Conservation (phyloP, 92 coral and sea anemone species). For the Umimayanthus kanabou region DNA sequence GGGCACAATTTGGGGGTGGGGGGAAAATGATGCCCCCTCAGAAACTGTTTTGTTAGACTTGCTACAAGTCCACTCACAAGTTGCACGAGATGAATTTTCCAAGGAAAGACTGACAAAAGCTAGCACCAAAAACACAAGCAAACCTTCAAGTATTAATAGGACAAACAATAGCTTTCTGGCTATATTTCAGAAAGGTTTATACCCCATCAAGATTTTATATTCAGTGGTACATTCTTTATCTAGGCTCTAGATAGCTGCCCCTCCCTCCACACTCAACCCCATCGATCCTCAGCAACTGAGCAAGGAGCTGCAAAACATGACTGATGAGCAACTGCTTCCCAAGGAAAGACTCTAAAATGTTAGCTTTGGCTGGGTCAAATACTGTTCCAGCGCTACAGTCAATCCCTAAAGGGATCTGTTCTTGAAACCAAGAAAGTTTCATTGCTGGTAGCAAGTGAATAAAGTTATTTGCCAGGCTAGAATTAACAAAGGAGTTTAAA, state of each 20-base stretch:
- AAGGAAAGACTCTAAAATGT: slow-evolving; percentile 68
- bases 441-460: slow-evolving; percentile 47
- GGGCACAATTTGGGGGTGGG: too few species aligned
- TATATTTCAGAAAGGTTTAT: too few species aligned
- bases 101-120: too few species aligned
- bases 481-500: slow-evolving; percentile 58
- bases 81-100: too few species aligned
- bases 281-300: slow-evolving; percentile 78
- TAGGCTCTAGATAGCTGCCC: not conserved
- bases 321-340: slow-evolving; percentile 65
- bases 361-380: slow-evolving; percentile 47
- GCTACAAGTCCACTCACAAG: too few species aligned
- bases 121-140: too few species aligned
- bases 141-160: too few species aligned
- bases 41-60: too few species aligned
- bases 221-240: too few species aligned
- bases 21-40: too few species aligned
- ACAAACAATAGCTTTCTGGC: too few species aligned
- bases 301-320: slow-evolving; percentile 66
- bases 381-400: slow-evolving; percentile 58
- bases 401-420: slow-evolving; percentile 59
- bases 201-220: too few species aligned
- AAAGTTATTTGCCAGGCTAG: slow-evolving; percentile 39
- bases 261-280: slow-evolving; percentile 20
- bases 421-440: slow-evolving; percentile 55